phyloP scores from a whole-genome alignment of 1,140 invertebrate species.

The Amyelois transitella region DNA sequence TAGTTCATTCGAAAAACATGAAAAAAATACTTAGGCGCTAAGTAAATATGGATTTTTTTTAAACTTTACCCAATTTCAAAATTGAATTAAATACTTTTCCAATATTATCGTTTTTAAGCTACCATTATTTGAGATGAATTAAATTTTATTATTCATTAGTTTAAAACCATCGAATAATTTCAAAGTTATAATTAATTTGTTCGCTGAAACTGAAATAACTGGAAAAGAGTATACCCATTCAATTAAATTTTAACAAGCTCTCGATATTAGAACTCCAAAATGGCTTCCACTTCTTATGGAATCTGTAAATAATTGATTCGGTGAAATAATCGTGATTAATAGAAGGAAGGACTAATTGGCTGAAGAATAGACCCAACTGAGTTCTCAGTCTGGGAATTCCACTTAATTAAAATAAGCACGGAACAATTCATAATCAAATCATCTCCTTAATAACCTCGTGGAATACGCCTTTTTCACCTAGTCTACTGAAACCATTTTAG shows the following conservation, averaged over 20 bases:
- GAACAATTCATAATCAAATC: background rate
- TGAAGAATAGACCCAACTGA: background rate
- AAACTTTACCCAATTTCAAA: too few relatives aligned
- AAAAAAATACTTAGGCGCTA: too few relatives aligned
- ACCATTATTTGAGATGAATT: too few relatives aligned
- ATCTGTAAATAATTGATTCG: background rate
- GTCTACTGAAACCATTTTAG: too few relatives aligned
- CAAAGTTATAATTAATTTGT: background rate
- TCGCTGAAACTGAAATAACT: background rate
- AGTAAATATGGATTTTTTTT: too few relatives aligned
- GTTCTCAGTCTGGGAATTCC: background rate
- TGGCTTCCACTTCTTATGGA: background rate
- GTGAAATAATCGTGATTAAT: background rate
- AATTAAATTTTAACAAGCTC: conserved; percentile 28
- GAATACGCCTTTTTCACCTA: background rate
- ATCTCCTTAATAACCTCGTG: background rate
- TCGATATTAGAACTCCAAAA: background rate
- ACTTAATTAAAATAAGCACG: background rate
- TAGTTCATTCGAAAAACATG: too few relatives aligned
- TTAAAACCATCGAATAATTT: background rate
- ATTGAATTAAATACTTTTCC: too few relatives aligned
- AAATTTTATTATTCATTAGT: too few relatives aligned
- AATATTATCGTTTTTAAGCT: too few relatives aligned
- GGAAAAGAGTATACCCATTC: conserved; percentile 47
- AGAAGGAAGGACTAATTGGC: background rate